Evolutionary conservation across 2,888 invertebrate species (phyloP).

Genomic region (Euzetes globulus): DNA sequence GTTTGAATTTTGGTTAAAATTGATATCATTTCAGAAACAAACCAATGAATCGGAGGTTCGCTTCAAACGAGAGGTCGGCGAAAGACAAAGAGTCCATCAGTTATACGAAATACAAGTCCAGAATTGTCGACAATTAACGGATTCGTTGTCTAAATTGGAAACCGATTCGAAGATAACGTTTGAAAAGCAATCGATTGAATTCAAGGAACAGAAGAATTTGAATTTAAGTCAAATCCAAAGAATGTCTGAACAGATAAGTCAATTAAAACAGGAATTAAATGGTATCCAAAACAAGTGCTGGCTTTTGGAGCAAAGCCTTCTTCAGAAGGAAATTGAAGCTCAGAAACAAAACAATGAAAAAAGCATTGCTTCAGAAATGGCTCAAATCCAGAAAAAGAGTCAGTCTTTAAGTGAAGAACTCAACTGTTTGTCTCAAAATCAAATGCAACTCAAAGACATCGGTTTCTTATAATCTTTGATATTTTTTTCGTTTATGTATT

Average conservation of each 20-base stretch:
- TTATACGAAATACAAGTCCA: neutral
- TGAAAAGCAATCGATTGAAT: neutral
- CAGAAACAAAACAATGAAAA: neutral
- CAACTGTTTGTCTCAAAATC: neutral
- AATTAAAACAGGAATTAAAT: neutral
- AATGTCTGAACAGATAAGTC: neutral
- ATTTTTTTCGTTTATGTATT: neutral
- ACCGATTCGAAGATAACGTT: neutral
- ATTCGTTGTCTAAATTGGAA: neutral
- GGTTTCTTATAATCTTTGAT: neutral
- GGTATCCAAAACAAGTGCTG: neutral
- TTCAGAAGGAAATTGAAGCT: neutral
- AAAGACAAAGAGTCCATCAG: neutral
- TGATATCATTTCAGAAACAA: neutral
- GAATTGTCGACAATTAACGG: neutral
- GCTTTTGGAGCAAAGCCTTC: neutral
- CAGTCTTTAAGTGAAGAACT: neutral
- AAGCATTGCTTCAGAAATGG: neutral
- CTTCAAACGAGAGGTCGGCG: neutral
- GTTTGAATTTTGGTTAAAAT: neutral
- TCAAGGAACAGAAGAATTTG: neutral
- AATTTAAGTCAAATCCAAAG: neutral
- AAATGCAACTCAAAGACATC: neutral
- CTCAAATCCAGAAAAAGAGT: neutral
- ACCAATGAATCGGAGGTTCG: neutral